These are phyloP conservation scores for Drosophila imparisetae DNA, from an alignment of 2,888 invertebrate species.

Conservation along the genomic window DNA sequence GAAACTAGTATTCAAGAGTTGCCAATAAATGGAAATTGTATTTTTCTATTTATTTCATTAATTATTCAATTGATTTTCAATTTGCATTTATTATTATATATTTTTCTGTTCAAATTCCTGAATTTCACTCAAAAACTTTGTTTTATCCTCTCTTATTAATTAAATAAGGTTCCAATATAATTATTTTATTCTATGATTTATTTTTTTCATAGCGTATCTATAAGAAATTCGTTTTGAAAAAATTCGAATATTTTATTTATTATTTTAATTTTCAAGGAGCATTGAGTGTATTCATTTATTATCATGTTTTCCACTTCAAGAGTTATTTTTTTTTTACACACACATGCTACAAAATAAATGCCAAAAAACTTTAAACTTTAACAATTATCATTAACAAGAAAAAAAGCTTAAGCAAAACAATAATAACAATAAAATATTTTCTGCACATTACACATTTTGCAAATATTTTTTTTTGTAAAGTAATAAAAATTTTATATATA, in stretches of 20 bases:
- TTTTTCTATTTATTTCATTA: not conserved
- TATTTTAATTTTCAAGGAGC: not conserved
- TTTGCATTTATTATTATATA: not conserved
- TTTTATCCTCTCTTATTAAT: not conserved
- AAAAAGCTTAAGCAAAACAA: conserved; percentile 3
- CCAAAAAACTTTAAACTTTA: conserved; percentile 8
- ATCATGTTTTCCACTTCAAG: not conserved
- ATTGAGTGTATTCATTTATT: not conserved
- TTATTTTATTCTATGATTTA: not conserved
- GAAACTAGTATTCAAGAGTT: not conserved
- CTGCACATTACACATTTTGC: conserved; percentile 25
- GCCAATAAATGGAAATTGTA: not conserved
- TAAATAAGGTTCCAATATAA: not conserved
- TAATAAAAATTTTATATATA: conserved; percentile 1
- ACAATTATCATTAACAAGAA: conserved; percentile 1
- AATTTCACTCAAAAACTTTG: not conserved
- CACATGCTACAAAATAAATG: conserved; percentile 1
- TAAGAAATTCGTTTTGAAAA: not conserved
- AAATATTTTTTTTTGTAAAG: conserved; percentile 2
- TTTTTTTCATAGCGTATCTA: not conserved
- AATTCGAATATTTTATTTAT: not conserved
- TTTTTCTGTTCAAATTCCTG: not conserved
- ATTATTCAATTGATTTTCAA: not conserved
- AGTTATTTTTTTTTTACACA: conserved; percentile 3
- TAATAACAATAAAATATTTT: conserved; percentile 10